A percentile compares a stretch with the other conserved stretches of the same genome.
Evolutionary conservation across 1,140 invertebrate genomes (phyloP).

Genomic region (Wiebesia pumilae): DNA sequence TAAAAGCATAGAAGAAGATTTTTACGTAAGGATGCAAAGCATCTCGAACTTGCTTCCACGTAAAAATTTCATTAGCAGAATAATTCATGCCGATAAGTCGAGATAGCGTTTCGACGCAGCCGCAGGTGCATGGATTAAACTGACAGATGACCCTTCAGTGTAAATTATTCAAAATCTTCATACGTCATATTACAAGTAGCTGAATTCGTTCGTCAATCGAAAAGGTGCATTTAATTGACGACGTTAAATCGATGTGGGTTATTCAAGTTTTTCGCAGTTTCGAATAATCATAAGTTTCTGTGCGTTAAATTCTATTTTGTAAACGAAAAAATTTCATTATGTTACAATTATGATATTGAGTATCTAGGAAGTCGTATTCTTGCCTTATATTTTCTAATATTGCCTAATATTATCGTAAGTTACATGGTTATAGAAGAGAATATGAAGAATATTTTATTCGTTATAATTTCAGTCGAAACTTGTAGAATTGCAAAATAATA

Average conservation of each 20-base stretch:
- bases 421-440: too few relatives aligned
- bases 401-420: too few relatives aligned
- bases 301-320: too few relatives aligned
- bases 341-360: too few relatives aligned
- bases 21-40: background rate
- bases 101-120: background rate
- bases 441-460: too few relatives aligned
- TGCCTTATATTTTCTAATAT: too few relatives aligned
- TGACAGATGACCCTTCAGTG: constrained; percentile 18
- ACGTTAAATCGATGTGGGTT: background rate
- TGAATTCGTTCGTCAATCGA: background rate
- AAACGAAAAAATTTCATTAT: too few relatives aligned
- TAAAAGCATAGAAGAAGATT: background rate
- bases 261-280: background rate
- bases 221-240: background rate
- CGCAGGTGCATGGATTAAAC: constrained; percentile 4
- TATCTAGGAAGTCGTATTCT: too few relatives aligned
- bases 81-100: constrained; percentile 29
- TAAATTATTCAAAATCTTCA: constrained; percentile 51
- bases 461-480: too few relatives aligned
- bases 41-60: background rate
- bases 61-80: constrained; percentile 32
- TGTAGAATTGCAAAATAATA: too few relatives aligned
- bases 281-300: background rate
- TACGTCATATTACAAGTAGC: constrained; percentile 40